Evolutionary conservation across 2,797 vertebrate genomes (phyloP).

Genomic region (Setipinna tenuifilis): DNA sequence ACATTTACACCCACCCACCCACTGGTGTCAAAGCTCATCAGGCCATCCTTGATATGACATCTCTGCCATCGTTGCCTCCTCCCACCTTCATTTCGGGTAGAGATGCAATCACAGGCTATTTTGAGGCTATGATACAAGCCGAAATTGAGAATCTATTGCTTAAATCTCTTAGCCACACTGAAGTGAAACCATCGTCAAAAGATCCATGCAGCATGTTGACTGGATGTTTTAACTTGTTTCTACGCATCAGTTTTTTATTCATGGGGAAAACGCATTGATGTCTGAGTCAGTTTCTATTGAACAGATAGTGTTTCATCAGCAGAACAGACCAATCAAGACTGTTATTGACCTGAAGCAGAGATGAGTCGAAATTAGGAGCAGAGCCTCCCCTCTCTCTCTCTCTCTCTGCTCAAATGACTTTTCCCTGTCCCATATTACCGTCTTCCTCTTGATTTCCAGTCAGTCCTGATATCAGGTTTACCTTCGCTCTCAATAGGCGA

Average conservation of each 20-base stretch:
- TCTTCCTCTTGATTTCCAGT: not conserved
- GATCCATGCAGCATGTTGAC: too few relatives aligned
- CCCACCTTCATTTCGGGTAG: not conserved
- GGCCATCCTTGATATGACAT: constrained; percentile 1
- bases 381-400: not conserved
- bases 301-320: not conserved
- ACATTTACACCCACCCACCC: constrained; percentile 17
- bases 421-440: not conserved
- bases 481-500: not conserved
- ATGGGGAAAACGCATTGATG: not conserved
- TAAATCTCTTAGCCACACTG: not conserved
- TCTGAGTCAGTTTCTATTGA: not conserved
- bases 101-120: not conserved
- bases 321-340: not conserved
- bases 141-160: not conserved
- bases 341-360: not conserved
- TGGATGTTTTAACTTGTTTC: too few relatives aligned
- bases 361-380: not conserved
- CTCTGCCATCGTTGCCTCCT: not conserved
- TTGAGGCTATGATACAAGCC: not conserved
- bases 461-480: not conserved
- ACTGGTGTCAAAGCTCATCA: constrained; percentile 8
- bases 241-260: too few relatives aligned
- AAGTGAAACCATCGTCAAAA: too few relatives aligned
- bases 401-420: not conserved